Evolutionary conservation across 2,888 invertebrate genomes (phyloP), one percentile per base, ranked within the genome.

Genomic region (Melangyna quadrimaculata): DNA sequence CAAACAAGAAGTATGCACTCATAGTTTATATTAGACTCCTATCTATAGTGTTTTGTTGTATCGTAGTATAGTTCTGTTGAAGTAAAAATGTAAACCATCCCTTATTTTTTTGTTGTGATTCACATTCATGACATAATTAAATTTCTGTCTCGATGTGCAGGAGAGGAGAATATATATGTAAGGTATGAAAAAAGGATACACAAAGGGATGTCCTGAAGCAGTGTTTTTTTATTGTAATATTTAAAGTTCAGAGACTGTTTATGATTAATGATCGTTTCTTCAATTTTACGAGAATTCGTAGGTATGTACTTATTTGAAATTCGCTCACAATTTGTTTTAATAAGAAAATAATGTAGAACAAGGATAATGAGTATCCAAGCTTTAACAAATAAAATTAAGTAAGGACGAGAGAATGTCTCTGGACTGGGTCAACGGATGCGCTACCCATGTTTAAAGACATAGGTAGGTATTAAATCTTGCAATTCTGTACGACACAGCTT

Each of bases 1-100:
- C 53, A 53, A 53, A 53, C 53, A 53, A 53, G 27, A 48, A 53
- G 53, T 17, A 53, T 27, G 53, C n/a, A 53, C 53, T 53, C 53
- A 53, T 53, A 53, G 8, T 29, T 53, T 53, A 29, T n/a, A 53
- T 29, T n/a, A n/a, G 27, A 29, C n/a, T n/a, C 27, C 27, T 14
- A 27, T 27, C 27, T 14, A 27, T 27, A 27, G 14, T 14, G 27
- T 27, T 4, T n/a, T n/a, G n/a, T n/a, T 10, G 10, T 51, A 24
- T 51, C 48, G 22, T 48, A 48, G 22, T 48, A 48, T 51, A 22
- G 22, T 51, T n/a, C n/a, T 29, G n/a, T 29, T 8, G 27, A 17
- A 29, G 3, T 17, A 29, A 29, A 53, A 53, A 27, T 29, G 53
- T 9, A 17, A 27, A 29, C 27, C 27, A 27, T 53, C 53, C 3